These are phyloP conservation scores for Caradrina clavipalpis DNA, from an alignment of 2,888 invertebrate species.

Conservation along the genomic window DNA sequence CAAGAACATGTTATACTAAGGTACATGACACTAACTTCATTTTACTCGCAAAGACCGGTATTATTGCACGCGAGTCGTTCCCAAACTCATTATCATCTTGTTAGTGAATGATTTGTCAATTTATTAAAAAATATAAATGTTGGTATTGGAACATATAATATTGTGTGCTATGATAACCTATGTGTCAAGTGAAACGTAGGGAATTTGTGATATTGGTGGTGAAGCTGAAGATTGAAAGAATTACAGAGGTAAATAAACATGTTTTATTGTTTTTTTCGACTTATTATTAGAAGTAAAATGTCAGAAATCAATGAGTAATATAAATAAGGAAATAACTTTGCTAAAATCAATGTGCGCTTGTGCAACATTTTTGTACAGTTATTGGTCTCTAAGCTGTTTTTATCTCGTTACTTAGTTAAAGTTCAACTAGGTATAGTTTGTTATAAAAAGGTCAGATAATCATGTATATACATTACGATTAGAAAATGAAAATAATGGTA, in stretches of 20 bases:
- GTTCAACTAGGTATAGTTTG: background rate
- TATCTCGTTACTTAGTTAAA: background rate
- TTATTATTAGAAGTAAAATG: background rate
- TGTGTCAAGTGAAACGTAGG: slow-evolving; percentile 33
- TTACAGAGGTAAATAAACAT: slow-evolving; percentile 18
- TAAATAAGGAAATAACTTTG: slow-evolving; percentile 28
- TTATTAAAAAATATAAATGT: background rate
- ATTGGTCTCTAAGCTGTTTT: background rate
- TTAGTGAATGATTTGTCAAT: slow-evolving; percentile 14
- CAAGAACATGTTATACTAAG: slow-evolving; percentile 5
- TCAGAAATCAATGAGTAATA: slow-evolving; percentile 12
- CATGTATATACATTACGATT: background rate
- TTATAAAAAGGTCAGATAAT: background rate
- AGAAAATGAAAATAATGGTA: background rate
- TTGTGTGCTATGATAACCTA: slow-evolving; percentile 46
- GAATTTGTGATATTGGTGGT: slow-evolving; percentile 15
- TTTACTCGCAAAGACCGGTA: slow-evolving; percentile 32
- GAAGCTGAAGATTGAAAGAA: background rate
- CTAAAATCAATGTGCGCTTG: background rate
- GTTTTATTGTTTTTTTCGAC: background rate
- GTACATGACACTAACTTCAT: slow-evolving; percentile 53
- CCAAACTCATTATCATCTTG: slow-evolving; percentile 12
- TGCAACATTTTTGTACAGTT: background rate
- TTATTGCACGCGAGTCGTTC: slow-evolving; percentile 44
- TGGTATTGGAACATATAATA: slow-evolving; percentile 1